Conservation (phyloP, 1,140 invertebrate genomes). For the Zaprionus capensis region DNA sequence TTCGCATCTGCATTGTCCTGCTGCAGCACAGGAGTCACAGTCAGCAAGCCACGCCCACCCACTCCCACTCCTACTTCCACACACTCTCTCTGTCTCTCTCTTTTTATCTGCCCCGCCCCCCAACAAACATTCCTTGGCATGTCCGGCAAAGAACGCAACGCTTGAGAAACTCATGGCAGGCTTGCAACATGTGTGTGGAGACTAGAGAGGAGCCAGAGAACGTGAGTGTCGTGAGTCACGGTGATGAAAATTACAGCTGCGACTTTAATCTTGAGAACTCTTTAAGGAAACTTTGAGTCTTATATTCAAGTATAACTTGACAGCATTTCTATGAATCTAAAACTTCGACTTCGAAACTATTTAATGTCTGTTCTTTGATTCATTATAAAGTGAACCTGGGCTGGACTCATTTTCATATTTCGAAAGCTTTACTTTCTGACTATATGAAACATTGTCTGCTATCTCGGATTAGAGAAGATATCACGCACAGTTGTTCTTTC, state of each 20-base stretch:
- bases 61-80: neutral
- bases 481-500: neutral
- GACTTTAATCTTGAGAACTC: neutral
- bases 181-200: constrained; percentile 34
- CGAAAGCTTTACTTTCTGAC: too few relatives aligned
- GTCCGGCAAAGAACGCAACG: constrained; percentile 48
- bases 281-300: too few relatives aligned
- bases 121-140: constrained; percentile 8
- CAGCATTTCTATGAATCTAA: neutral
- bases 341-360: neutral
- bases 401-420: too few relatives aligned
- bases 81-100: neutral
- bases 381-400: too few relatives aligned
- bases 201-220: constrained; percentile 46
- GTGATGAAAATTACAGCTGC: neutral
- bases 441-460: too few relatives aligned
- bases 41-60: neutral
- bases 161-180: constrained; percentile 51
- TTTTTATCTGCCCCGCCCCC: neutral
- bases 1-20: constrained; percentile 31
- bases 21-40: neutral
- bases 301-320: too few relatives aligned
- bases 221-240: constrained; percentile 1
- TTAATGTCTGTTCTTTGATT: too few relatives aligned
- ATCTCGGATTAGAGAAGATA: neutral